Evolutionary conservation across 2,113 vertebrate genomes (phyloP).

Genomic region (Alectura lathami): DNA sequence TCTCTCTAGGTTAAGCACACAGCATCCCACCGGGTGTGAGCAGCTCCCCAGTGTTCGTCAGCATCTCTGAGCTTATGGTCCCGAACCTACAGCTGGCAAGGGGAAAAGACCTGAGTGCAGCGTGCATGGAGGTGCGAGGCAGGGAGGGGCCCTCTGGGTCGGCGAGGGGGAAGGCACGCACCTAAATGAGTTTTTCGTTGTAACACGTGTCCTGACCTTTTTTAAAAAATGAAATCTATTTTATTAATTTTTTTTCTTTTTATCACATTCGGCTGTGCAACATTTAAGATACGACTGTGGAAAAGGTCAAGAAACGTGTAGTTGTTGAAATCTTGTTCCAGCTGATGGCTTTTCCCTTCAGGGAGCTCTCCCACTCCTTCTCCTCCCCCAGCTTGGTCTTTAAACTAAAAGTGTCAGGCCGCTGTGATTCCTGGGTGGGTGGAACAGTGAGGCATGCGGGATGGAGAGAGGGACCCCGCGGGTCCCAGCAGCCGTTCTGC

Average conservation of each 20-base stretch:
- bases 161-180: background rate
- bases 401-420: background rate
- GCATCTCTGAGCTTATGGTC: background rate
- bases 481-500: background rate
- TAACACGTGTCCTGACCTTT: slow-evolving; percentile 81
- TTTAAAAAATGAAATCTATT: slow-evolving; percentile 76
- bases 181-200: slow-evolving; percentile 74
- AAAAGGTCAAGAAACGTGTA: slow-evolving; percentile 79
- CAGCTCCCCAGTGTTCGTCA: background rate
- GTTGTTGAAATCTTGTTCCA: slow-evolving; percentile 60
- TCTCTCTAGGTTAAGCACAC: background rate
- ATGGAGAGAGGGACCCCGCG: background rate
- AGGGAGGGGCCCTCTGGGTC: background rate
- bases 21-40: background rate
- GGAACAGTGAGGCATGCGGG: background rate
- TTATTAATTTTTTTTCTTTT: slow-evolving; percentile 80
- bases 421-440: background rate
- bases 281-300: slow-evolving; percentile 59
- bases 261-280: slow-evolving; percentile 42
- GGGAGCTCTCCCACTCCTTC: slow-evolving; percentile 4
- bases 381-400: slow-evolving; percentile 24
- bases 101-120: background rate
- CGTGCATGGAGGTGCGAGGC: background rate
- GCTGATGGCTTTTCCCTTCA: slow-evolving; percentile 61
- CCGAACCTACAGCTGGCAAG: background rate